Conservation (phyloP, 2,797 vertebrate species). For the Erpetoichthys calabaricus region DNA sequence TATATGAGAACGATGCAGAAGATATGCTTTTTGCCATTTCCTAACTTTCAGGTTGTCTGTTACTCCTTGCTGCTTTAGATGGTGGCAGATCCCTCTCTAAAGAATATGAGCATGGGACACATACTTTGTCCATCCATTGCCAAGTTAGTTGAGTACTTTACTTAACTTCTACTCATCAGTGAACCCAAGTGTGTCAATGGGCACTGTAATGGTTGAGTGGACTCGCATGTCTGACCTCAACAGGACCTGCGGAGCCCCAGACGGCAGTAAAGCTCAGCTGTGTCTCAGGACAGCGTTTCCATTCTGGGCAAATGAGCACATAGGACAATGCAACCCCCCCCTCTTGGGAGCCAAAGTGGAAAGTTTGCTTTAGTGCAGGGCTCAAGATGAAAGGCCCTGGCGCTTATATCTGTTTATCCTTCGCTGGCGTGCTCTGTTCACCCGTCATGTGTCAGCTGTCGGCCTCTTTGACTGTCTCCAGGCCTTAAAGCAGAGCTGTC, state of each 20-base stretch:
- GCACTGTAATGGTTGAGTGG: too few relatives aligned
- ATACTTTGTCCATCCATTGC: too few relatives aligned
- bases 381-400: slow-evolving; percentile 48
- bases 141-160: too few relatives aligned
- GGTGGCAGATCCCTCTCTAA: too few relatives aligned
- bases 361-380: slow-evolving; percentile 54
- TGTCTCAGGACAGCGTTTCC: slow-evolving; percentile 1
- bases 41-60: too few relatives aligned
- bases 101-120: too few relatives aligned
- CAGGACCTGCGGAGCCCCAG: background rate
- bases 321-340: slow-evolving; percentile 27
- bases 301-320: slow-evolving; percentile 26
- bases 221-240: too few relatives aligned
- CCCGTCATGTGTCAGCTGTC: slow-evolving; percentile 47
- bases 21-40: too few relatives aligned
- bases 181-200: too few relatives aligned
- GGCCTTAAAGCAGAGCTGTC: slow-evolving; percentile 52
- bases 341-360: slow-evolving; percentile 39
- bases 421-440: slow-evolving; percentile 44
- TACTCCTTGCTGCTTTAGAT: too few relatives aligned
- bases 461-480: slow-evolving; percentile 31
- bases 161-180: too few relatives aligned
- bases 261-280: background rate
- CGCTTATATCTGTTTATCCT: slow-evolving; percentile 58
- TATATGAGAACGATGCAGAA: too few relatives aligned